These are phyloP conservation scores for Chrysochloris asiatica DNA, from an alignment of 2,113 vertebrate species.

Conservation along the genomic window DNA sequence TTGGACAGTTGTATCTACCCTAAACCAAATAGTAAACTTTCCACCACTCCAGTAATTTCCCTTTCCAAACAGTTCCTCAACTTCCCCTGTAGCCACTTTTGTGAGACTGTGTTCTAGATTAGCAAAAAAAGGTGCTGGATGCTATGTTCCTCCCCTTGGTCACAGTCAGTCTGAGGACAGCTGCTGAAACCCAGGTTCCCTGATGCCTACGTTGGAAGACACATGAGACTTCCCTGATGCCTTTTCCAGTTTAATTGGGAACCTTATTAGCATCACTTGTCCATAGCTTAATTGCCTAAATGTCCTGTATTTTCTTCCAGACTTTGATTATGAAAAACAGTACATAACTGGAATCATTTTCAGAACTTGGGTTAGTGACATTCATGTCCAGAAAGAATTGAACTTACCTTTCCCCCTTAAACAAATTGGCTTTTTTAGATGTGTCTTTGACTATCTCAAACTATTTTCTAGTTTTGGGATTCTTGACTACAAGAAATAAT, in stretches of 20 bases:
- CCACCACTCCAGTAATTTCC: not conserved
- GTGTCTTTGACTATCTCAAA: not conserved
- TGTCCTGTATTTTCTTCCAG: not conserved
- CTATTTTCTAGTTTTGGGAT: slow-evolving; percentile 5
- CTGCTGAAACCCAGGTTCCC: not conserved
- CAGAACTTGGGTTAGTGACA: not conserved
- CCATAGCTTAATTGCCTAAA: not conserved
- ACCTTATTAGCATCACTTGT: not conserved
- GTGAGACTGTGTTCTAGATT: not conserved
- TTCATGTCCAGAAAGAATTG: not conserved
- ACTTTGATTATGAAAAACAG: not conserved
- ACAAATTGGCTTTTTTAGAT: not conserved
- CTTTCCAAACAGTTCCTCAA: not conserved
- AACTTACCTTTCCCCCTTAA: not conserved
- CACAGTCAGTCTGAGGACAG: not conserved
- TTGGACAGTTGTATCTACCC: not conserved
- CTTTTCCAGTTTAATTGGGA: not conserved
- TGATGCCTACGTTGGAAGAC: not conserved
- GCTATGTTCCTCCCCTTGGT: not conserved
- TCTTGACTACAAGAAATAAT: slow-evolving; percentile 21
- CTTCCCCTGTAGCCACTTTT: not conserved
- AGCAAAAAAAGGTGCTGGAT: not conserved
- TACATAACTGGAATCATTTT: not conserved
- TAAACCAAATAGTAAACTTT: not conserved
- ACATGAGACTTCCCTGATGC: not conserved